Base-by-base conservation (phyloP, 2,888 invertebrate genomes). In the Meandrusa payeni region DNA sequence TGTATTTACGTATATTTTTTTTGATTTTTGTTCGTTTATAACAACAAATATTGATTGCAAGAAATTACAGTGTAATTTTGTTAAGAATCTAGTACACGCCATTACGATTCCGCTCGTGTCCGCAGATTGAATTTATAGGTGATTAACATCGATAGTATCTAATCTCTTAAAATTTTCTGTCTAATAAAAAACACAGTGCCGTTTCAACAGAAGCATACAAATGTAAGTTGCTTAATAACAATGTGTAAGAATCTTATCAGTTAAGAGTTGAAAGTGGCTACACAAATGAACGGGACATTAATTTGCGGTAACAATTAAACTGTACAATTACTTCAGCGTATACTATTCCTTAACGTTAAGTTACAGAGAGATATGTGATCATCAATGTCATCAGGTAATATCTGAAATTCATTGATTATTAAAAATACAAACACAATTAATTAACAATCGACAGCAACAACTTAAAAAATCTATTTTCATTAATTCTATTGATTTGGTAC, bases 1-100 rank as follows among this genome's bases (percentile, higher is more conserved):
- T 85, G 86, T 85, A 81, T 82, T 83, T 86, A 86, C 82, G 85
- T 86, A 86, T 82, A 81, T 85, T 85, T 83, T 33, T 70, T 64
- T 75, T 69, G 68, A 51, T 72, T 76, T 80, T 78, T 78, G 76
- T 65, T 65, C 72, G 27, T 72, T 79, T 72, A 71, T 78, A 85
- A 85, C 76, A 85, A 82, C 74, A 79, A 75, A 68, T 64, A 64
- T 68, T 64, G 61, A 65, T 72, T 71, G 72, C 66, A 70, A 38
- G 70, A 66, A 68, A 57, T 59, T 57, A 73, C 66, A 72, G 66
- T 71, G 69, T 64, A 55, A 65, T 57, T 54, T 60, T 59, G 59
- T 51, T n/a, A 61, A 59, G 57, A 64, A 61, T 63, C 59, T 67
- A 61, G 59, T 64, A 59, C 62, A 66, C 54, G 55, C 56, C 58